Evolutionary conservation across 2,888 invertebrate genomes (phyloP).

Genomic region (Hemicrepidius hirtus): DNA sequence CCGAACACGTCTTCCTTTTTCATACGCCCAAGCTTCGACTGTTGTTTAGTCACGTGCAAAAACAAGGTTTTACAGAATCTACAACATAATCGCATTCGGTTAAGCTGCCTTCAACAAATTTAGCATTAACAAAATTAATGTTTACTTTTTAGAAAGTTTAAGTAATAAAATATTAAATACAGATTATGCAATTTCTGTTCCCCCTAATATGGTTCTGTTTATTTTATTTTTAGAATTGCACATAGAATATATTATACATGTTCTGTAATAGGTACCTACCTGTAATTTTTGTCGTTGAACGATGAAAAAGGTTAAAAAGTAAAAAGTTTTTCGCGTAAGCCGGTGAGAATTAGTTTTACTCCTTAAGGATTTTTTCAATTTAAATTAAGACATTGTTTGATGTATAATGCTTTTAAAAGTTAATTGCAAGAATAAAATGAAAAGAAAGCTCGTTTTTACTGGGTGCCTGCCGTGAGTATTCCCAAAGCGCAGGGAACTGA

Average conservation of each 20-base stretch:
- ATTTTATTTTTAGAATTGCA: no score
- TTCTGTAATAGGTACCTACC: no score
- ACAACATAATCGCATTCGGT: not conserved
- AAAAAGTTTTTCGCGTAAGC: no score
- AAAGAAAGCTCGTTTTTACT: slow-evolving; percentile 26
- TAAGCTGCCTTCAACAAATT: not conserved
- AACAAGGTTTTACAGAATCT: not conserved
- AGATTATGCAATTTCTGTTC: no score
- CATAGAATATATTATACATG: no score
- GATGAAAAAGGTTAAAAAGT: no score
- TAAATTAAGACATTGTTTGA: slow-evolving; percentile 27
- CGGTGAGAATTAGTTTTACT: no score
- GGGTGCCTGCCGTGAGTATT: slow-evolving; percentile 21
- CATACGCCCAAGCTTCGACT: not conserved
- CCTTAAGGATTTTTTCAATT: slow-evolving; percentile 13
- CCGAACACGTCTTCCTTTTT: not conserved
- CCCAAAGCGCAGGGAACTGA: slow-evolving; percentile 35
- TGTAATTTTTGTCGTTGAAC: no score
- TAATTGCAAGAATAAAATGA: slow-evolving; percentile 8
- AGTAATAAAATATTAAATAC: no score
- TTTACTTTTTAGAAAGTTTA: no score
- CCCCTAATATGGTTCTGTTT: no score
- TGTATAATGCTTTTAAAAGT: slow-evolving; percentile 17
- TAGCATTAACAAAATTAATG: not conserved
- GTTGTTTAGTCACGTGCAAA: slow-evolving; percentile 10